Evolutionary conservation across 1,140 invertebrate genomes (phyloP), one percentile per base, ranked within the genome.

Genomic region (Temnothorax curvispinosus): DNA sequence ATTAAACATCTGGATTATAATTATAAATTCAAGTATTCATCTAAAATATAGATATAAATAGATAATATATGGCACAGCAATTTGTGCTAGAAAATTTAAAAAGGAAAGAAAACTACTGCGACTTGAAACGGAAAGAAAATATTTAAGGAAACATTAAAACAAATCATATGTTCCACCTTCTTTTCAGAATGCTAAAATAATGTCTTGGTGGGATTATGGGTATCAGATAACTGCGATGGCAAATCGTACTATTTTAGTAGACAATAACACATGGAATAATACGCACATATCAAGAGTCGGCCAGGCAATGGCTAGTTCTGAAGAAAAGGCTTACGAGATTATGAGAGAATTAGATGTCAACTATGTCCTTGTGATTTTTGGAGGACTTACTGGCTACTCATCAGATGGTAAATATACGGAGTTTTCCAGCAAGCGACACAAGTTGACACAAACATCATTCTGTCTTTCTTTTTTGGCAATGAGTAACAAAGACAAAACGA

Each of bases 151-250:
- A 74, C 3, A 62, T 32, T 18, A 35, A 62, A 18, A 62, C 0
- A 75, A 76, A 38, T 64, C 11, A 15, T 27, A 44, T 11, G n/a
- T 65, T 71, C 92, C 4, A 92, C 71, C 91, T 81, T 90, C 54
- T 86, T 81, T 93, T 93, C 69, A 98, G 97, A 97, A 99, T 96
- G 97, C 99, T 4, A 98, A 98, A 95, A 97, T 99, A 56, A 99
- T 99, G 99, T 99, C 98, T 2, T 99, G 99, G 99, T 99, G 99
- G 99, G 99, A 99, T 97, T 99, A 99, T 95, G 99, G 99, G 7
- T 99, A 99, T 96, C 99, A 99, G 96, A 99, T 99, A 96, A 99
- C 99, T 32, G 99, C 99, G 15, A 99, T 99, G 99, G 99, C 99
- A 5, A 99, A 99, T 96, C 96, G 99, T 62, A 99, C 99, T 5